A percentile compares a stretch with the other conserved stretches of the same genome.
Conservation (phyloP, 2,113 vertebrate genomes). For the Nansenia antarctica region DNA sequence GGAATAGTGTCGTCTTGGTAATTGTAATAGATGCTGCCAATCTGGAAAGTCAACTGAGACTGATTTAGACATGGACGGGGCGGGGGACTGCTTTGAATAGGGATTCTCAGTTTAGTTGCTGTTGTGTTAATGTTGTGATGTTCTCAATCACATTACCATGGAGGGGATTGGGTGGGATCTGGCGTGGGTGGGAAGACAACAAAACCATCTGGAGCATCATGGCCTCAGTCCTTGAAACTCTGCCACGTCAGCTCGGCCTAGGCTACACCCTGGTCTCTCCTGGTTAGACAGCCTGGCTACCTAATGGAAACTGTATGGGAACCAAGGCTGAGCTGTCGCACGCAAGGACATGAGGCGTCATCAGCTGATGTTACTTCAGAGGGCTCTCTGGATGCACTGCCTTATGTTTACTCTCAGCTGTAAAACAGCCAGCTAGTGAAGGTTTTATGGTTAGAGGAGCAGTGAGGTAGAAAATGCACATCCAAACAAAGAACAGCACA, state of each 20-base stretch:
- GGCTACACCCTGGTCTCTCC: not conserved
- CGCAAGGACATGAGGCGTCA: not conserved
- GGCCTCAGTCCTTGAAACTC: not conserved
- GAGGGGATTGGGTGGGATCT: not conserved
- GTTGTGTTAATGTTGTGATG: no score
- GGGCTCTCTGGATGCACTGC: not conserved
- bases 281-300: not conserved
- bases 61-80: no score
- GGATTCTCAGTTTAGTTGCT: no score
- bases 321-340: not conserved
- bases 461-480: not conserved
- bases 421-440: not conserved
- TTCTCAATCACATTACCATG: not conserved
- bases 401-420: not conserved
- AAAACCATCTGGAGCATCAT: constrained; percentile 1
- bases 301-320: not conserved
- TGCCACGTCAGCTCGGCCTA: constrained; percentile 1
- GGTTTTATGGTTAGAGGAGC: not conserved
- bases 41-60: no score
- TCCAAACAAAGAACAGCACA: not conserved
- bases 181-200: not conserved
- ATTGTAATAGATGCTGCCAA: no score
- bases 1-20: no score
- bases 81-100: no score
- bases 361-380: not conserved